These are phyloP conservation scores for Platerodrilus igneus DNA, from an alignment of 2,888 invertebrate genomes.

Conservation along the genomic window DNA sequence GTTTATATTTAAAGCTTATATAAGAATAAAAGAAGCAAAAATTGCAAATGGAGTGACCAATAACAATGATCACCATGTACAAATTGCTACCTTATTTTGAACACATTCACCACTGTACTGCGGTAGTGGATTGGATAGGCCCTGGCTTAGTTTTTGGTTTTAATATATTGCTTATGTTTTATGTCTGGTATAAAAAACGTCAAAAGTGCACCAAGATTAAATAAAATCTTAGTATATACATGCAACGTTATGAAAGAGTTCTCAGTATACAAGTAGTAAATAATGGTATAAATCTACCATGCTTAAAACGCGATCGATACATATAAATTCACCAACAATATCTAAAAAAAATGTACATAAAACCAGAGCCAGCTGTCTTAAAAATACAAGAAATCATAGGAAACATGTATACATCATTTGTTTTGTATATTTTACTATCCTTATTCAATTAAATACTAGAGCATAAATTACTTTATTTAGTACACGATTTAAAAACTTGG, in stretches of 20 bases:
- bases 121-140: slow-evolving; percentile 38
- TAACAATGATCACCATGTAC: slow-evolving; percentile 28
- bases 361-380: slow-evolving; percentile 40
- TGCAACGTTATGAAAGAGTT: too few species aligned
- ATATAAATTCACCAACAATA: too few species aligned
- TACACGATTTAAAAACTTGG: slow-evolving; percentile 29
- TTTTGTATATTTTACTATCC: slow-evolving; percentile 42
- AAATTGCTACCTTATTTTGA: slow-evolving; percentile 36
- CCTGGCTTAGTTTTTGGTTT: slow-evolving; percentile 33
- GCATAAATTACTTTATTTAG: slow-evolving; percentile 45
- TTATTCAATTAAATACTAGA: slow-evolving; percentile 47
- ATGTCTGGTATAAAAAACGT: not conserved
- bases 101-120: slow-evolving; percentile 39
- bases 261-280: too few species aligned
- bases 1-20: slow-evolving; percentile 7
- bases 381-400: slow-evolving; percentile 42
- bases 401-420: slow-evolving; percentile 47
- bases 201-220: slow-evolving; percentile 18
- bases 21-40: too few species aligned
- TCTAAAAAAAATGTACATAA: too few species aligned
- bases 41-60: slow-evolving; percentile 18
- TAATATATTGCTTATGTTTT: not conserved
- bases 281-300: too few species aligned
- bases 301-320: too few species aligned
- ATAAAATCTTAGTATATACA: too few species aligned